Evolutionary conservation across 2,797 vertebrate genomes (phyloP).

Genomic region (Micromesistius poutassou): DNA sequence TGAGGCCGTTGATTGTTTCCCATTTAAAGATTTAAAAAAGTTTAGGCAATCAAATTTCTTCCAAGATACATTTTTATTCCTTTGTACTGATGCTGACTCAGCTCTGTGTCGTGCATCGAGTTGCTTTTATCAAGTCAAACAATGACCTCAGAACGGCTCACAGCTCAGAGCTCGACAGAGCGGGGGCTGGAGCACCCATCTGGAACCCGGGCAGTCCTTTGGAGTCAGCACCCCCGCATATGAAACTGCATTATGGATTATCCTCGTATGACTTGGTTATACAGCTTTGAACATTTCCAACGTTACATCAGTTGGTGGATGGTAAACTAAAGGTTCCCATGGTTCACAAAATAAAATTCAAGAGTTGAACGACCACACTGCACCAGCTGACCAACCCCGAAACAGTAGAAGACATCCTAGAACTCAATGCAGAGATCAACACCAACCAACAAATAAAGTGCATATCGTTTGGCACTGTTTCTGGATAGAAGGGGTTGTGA

Average conservation of each 20-base stretch:
- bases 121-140: not conserved
- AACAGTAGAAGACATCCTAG: not conserved
- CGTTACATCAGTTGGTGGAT: not conserved
- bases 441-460: not conserved
- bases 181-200: not conserved
- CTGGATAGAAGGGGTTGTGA: not conserved
- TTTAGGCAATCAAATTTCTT: not conserved
- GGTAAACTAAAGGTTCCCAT: not conserved
- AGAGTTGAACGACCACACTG: not conserved
- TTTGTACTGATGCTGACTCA: not conserved
- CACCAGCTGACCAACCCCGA: not conserved
- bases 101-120: not conserved
- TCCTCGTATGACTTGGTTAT: not conserved
- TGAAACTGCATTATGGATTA: not conserved
- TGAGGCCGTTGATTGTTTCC: not conserved
- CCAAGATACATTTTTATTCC: not conserved
- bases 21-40: not conserved
- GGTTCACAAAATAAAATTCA: not conserved
- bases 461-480: not conserved
- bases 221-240: not conserved
- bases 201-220: not conserved
- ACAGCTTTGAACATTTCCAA: not conserved
- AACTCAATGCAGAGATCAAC: not conserved
- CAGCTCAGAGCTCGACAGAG: not conserved
- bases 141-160: not conserved